Percentiles rank a stretch among this genome's conserved stretches.
Evolutionary conservation across 1,140 invertebrate genomes (phyloP).

Genomic region (Vanessa tameamea): DNA sequence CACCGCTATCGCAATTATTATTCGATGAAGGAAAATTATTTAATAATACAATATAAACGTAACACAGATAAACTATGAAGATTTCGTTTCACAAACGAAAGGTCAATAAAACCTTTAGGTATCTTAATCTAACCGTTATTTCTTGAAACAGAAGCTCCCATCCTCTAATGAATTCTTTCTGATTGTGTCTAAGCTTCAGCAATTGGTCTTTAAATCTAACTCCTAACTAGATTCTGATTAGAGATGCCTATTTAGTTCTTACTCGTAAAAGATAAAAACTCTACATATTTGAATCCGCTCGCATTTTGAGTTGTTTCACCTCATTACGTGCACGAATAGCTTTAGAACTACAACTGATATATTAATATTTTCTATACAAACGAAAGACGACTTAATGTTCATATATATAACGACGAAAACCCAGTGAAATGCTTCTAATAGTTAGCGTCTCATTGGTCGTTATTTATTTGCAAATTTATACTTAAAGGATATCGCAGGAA

Average conservation of each 20-base stretch:
- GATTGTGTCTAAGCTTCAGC: slow-evolving; percentile 6
- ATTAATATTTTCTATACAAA: slow-evolving; percentile 42
- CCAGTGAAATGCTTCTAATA: slow-evolving; percentile 29
- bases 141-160: slow-evolving; percentile 13
- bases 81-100: background rate
- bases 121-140: slow-evolving; percentile 1
- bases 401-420: slow-evolving; percentile 38
- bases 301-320: slow-evolving; percentile 73
- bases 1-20: too few relatives aligned
- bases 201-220: slow-evolving; percentile 22
- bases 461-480: slow-evolving; percentile 68
- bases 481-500: slow-evolving; percentile 63
- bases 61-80: too few relatives aligned
- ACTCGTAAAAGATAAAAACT: slow-evolving; percentile 56
- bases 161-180: slow-evolving; percentile 14
- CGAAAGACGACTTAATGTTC: slow-evolving; percentile 40
- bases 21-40: too few relatives aligned
- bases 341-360: slow-evolving; percentile 50
- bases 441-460: slow-evolving; percentile 47
- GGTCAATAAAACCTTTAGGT: slow-evolving; percentile 8
- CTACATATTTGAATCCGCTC: slow-evolving; percentile 59
- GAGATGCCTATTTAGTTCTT: slow-evolving; percentile 43
- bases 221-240: slow-evolving; percentile 49
- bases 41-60: too few relatives aligned
- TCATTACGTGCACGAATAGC: slow-evolving; percentile 72